Percentiles rank a stretch among this genome's conserved stretches.
phyloP scores from a whole-genome alignment of 2,797 vertebrate genomes.

The Cryptoprocta ferox region DNA sequence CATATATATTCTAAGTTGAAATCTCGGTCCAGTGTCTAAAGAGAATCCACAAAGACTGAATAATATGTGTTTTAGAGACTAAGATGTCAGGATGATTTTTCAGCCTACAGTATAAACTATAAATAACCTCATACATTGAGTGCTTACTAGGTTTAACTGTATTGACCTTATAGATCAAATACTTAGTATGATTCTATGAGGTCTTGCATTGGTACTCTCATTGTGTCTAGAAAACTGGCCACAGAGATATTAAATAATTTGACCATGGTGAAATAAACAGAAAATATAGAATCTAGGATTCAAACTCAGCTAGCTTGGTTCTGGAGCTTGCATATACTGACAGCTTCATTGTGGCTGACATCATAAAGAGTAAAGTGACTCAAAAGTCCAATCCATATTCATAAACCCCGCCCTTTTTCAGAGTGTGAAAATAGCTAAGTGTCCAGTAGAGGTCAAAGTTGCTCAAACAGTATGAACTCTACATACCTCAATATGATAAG shows the following conservation, averaged over 20 bases:
- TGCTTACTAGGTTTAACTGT: neutral
- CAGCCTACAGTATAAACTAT: neutral
- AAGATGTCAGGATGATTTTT: neutral
- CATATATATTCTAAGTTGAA: neutral
- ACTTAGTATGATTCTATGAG: neutral
- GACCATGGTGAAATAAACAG: neutral
- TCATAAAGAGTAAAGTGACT: neutral
- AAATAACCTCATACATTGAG: neutral
- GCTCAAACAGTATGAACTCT: neutral
- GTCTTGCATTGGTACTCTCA: neutral
- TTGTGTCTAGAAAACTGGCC: neutral
- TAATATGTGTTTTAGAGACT: neutral
- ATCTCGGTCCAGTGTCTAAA: neutral
- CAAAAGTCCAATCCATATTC: neutral
- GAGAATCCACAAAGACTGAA: neutral
- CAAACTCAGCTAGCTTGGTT: neutral
- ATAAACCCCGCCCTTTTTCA: neutral
- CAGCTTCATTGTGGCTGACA: neutral
- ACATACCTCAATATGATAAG: neutral
- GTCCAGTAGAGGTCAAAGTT: neutral
- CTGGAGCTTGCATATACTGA: neutral
- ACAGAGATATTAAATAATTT: neutral
- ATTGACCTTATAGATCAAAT: neutral
- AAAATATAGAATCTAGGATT: neutral
- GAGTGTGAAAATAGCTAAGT: neutral